Base-by-base conservation (phyloP, 2,113 vertebrate species). In the Podarcis cretensis region DNA sequence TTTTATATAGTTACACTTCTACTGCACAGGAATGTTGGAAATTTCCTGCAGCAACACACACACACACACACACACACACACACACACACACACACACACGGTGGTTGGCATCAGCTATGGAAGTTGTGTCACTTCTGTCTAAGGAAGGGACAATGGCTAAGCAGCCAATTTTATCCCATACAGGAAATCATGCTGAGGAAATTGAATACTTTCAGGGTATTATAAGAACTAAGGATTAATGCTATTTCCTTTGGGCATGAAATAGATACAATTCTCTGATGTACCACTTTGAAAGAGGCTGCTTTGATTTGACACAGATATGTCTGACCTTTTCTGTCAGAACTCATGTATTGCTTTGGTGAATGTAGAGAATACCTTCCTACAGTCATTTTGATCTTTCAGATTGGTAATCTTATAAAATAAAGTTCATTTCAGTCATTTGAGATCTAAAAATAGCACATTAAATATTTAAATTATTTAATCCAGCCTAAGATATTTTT, bases 241-340 rank as follows among this genome's bases (percentile, higher is more conserved):
- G 30, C 40, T 54, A 87, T 59, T 90, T 78, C 30, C 5, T 91
- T 91, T 83, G 89, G 77, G 4, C 63, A 65, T 86, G 71, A 71
- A 89, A 32, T 85, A 35, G 2, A 1, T 65, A 25, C 0, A 0
- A 2, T 89, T 37, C 1, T 95, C 94, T 95, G 40, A 37, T 89
- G 79, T 12, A 65, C 1, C 90, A 7, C 13, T 92, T 80, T 92
- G 89, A 86, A 95, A 87, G 14, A 83, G 32, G 83, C 8, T 86
- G 85, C 75, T 92, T 91, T 66, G 23, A 69, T 54, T 79, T 87
- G 59, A 83, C 86, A 73, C 27, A 90, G 92, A 21, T 57, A 30
- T 88, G 35, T 32, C 14, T 43, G 14, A 93, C 6, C 6, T 94
- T 95, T 93, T 65, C 81, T 77, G 83, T 23, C 40, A 81, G 30